Evolutionary conservation across 1,140 invertebrate genomes (phyloP).

Genomic region (Marisa cornuarietis): DNA sequence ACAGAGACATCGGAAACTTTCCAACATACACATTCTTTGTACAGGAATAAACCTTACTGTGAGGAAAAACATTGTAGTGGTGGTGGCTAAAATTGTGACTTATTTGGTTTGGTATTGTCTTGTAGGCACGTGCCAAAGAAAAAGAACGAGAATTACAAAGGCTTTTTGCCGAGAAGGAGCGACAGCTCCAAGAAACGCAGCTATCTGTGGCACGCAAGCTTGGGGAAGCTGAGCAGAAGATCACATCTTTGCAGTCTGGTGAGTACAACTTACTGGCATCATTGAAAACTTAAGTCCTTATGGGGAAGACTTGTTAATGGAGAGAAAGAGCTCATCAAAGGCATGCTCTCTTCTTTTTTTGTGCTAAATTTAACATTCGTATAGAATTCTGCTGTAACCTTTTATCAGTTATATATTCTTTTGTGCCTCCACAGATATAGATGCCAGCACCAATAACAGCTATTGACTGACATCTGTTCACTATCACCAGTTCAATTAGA

Average conservation of each 20-base stretch:
- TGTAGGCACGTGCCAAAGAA: constrained; percentile 64
- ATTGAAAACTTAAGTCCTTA: not conserved
- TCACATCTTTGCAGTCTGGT: constrained; percentile 63
- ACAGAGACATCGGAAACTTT: too few relatives aligned
- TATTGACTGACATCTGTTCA: too few relatives aligned
- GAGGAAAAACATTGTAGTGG: too few relatives aligned
- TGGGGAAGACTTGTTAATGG: not conserved
- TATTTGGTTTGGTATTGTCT: constrained; percentile 9
- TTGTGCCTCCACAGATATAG: not conserved
- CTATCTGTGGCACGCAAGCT: constrained; percentile 63
- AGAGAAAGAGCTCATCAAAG: not conserved
- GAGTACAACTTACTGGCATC: constrained; percentile 15
- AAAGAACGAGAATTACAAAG: constrained; percentile 66
- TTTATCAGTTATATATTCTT: not conserved
- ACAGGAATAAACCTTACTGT: too few relatives aligned
- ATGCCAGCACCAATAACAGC: too few relatives aligned
- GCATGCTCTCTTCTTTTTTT: not conserved
- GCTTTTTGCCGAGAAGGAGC: constrained; percentile 65
- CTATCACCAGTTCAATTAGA: too few relatives aligned
- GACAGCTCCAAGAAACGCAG: constrained; percentile 64
- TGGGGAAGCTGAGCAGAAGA: constrained; percentile 66
- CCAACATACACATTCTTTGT: too few relatives aligned
- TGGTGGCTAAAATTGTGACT: not conserved
- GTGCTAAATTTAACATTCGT: too few relatives aligned
- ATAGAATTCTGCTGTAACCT: not conserved